Evolutionary conservation across 2,888 invertebrate genomes (phyloP), one percentile per base, ranked within the genome.

Genomic region (Cacoxenus indagator): DNA sequence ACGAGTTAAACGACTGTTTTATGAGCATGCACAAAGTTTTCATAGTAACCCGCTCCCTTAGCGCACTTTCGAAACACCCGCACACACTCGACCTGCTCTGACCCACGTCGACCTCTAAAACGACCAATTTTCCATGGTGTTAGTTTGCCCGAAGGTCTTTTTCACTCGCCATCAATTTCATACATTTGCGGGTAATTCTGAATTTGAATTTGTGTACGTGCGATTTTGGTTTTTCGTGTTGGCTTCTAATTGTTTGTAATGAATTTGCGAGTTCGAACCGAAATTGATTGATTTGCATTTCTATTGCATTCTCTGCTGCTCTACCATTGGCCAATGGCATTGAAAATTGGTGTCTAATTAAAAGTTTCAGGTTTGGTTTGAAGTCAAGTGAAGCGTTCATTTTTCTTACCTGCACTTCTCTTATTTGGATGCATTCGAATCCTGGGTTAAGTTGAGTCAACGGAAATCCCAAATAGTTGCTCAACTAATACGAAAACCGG

Each of bases 1-100:
- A 84, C 78, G 83, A 85, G 85, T 85, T 85, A 85, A 85, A 83
- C 81, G 84, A 82, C 78, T 79, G 82, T 83, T 85, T 80, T 75
- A 80, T 78, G 80, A 80, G 83, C 79, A 70, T 76, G 78, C 72
- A 76, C 69, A 81, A 83, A 83, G 74, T 62, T 62, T 62, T 37
- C 37, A 37, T 14, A 31, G 5, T 6, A 4, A 37, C 4, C 1
- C 37, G 14, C 37, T 11, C 37, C 8, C 37, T 11, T 14, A 37
- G 37, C 37, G 14, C 37, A 37, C 37, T 37, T 37, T 37, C 37
- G 37, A 37, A 37, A 37, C 37, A 14, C 37, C 37, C 37, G 37
- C 37, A 54, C 19, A 19, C 54, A 17, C 54, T 57, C 57, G 57
- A 57, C 0, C 57, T 57, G 57, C 24, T 24, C 6, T 54, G 54